phyloP scores from a whole-genome alignment of 2,113 vertebrate species.

The Charina bottae region DNA sequence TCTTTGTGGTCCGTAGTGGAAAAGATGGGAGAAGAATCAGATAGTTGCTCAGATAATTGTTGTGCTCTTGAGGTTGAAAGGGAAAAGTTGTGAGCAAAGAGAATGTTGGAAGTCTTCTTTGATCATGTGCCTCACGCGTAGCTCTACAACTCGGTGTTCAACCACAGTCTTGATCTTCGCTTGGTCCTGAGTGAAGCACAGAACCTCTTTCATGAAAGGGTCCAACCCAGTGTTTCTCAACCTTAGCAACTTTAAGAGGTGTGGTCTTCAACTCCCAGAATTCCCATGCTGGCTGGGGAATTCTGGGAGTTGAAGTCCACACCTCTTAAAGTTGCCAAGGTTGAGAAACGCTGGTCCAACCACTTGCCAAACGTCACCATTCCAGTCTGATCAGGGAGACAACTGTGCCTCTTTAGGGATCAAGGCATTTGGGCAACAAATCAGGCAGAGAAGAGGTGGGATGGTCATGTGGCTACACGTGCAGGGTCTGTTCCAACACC shows the following conservation, averaged over 20 bases:
- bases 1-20: neutral
- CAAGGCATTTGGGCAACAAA: neutral
- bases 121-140: accelerated
- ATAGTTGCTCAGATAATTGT: neutral
- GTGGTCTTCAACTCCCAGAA: too few relatives aligned
- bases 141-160: neutral
- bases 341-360: too few relatives aligned
- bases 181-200: neutral
- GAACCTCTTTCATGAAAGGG: neutral
- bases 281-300: too few relatives aligned
- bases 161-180: too few relatives aligned
- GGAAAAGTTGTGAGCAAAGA: neutral
- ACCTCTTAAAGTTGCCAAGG: too few relatives aligned
- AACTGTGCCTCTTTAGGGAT: neutral
- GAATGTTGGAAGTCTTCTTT: neutral
- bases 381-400: neutral
- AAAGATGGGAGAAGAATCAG: neutral
- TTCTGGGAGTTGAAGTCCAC: too few relatives aligned
- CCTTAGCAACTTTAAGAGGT: too few relatives aligned
- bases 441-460: neutral
- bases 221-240: too few relatives aligned
- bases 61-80: neutral
- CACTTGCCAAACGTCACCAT: neutral
- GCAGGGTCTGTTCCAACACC: too few relatives aligned
- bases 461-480: neutral